Conservation (phyloP, 2,797 vertebrate genomes). For the Cossypha polioptera region DNA sequence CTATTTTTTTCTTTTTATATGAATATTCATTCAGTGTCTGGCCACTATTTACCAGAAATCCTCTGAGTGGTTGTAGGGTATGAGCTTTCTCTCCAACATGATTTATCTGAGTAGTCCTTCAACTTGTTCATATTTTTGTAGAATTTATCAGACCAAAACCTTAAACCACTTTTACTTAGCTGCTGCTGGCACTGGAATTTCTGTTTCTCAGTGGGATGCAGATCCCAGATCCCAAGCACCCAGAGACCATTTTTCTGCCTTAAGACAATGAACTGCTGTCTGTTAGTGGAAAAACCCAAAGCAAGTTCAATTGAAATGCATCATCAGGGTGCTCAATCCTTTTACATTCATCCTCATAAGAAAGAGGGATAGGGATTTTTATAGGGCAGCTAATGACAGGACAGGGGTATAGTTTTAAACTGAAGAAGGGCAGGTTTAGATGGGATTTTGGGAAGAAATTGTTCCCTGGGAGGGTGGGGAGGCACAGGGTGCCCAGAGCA, state of each 20-base stretch:
- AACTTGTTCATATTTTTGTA: not conserved
- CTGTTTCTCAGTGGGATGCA: not conserved
- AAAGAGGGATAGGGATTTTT: not conserved
- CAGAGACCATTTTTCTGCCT: not conserved
- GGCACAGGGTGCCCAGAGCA: not conserved
- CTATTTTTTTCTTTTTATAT: not conserved
- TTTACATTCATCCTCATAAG: not conserved
- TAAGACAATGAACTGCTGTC: not conserved
- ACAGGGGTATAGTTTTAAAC: not conserved
- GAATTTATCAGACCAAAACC: not conserved
- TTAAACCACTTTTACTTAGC: not conserved
- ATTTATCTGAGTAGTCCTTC: not conserved
- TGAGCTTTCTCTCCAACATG: not conserved
- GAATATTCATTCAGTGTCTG: not conserved
- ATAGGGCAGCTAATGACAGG: not conserved
- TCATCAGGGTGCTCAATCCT: accelerated
- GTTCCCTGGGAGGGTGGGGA: accelerated
- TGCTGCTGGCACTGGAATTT: not conserved
- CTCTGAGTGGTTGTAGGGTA: not conserved
- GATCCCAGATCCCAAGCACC: not conserved
- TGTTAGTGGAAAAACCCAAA: not conserved
- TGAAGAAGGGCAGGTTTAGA: not conserved
- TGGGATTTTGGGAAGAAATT: not conserved
- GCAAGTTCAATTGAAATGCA: not conserved
- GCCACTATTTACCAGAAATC: not conserved